Percentiles rank a stretch among this genome's conserved stretches.
These are phyloP conservation scores for Mesorhabditis belari DNA, from an alignment of 2,888 invertebrate genomes.

Conservation along the genomic window DNA sequence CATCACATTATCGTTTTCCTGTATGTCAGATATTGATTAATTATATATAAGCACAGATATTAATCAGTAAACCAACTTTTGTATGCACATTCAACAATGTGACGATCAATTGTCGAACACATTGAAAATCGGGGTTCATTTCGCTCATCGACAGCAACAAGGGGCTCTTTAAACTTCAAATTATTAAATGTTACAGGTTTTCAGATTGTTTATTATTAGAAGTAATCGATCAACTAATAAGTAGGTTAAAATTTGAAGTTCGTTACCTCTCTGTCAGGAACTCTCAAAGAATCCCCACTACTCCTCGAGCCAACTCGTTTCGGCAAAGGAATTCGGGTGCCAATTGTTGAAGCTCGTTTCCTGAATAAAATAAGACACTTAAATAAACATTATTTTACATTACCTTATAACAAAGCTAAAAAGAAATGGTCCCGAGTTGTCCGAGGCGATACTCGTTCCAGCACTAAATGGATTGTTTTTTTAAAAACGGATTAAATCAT, in stretches of 20 bases:
- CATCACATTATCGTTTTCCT: slow-evolving; percentile 34
- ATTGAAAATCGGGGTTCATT: slow-evolving; percentile 52
- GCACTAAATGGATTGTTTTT: no score
- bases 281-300: slow-evolving; percentile 48
- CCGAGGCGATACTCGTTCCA: slow-evolving; percentile 51
- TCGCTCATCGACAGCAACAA: slow-evolving; percentile 44
- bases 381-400: not conserved
- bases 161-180: slow-evolving; percentile 31
- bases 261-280: slow-evolving; percentile 48
- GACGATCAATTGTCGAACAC: slow-evolving; percentile 48
- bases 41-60: not conserved
- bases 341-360: slow-evolving; percentile 52
- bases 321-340: slow-evolving; percentile 49
- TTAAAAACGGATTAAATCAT: no score
- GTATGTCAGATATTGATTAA: not conserved
- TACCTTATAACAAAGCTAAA: slow-evolving; percentile 47
- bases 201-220: not conserved
- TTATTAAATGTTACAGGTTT: not conserved
- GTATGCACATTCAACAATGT: slow-evolving; percentile 46
- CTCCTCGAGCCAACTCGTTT: slow-evolving; percentile 44
- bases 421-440: slow-evolving; percentile 51
- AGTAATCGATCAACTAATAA: no score
- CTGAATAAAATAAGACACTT: not conserved
- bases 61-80: slow-evolving; percentile 5
- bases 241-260: no score